Percentiles rank a stretch among this genome's conserved stretches.
These are phyloP conservation scores for Brachirus orientalis DNA, from an alignment of 2,113 vertebrate species.

Conservation along the genomic window DNA sequence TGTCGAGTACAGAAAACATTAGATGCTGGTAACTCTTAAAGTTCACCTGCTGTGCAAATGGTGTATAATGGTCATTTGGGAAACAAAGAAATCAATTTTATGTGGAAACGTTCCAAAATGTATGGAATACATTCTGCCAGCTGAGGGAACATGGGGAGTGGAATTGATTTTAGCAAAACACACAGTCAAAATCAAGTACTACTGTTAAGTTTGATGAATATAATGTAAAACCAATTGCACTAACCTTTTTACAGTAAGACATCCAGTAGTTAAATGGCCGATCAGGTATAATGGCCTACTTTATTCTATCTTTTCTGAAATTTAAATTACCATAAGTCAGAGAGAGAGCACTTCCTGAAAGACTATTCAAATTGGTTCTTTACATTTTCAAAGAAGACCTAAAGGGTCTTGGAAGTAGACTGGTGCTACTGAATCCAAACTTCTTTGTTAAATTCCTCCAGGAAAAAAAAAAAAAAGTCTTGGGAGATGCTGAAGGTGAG, in stretches of 20 bases:
- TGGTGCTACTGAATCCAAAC: conserved; percentile 1
- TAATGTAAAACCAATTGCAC: not conserved
- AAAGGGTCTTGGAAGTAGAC: too few relatives aligned
- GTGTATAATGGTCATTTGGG: not conserved
- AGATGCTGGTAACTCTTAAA: not conserved
- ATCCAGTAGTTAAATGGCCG: too few relatives aligned
- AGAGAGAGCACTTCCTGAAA: too few relatives aligned
- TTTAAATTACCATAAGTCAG: too few relatives aligned
- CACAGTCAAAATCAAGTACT: not conserved
- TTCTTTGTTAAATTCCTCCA: not conserved
- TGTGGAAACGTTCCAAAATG: not conserved
- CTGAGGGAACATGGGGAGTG: too few relatives aligned
- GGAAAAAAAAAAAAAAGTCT: not conserved
- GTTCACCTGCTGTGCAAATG: not conserved
- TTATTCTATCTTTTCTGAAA: too few relatives aligned
- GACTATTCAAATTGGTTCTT: too few relatives aligned
- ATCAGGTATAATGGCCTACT: too few relatives aligned
- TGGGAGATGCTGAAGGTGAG: conserved; percentile 12
- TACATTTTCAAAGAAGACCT: too few relatives aligned
- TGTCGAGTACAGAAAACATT: not conserved
- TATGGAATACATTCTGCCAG: not conserved
- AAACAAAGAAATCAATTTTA: conserved; percentile 8
- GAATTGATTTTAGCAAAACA: conserved; percentile 1
- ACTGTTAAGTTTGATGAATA: too few relatives aligned
- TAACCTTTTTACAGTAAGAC: too few relatives aligned